These are phyloP conservation scores for Cephalopholis sonnerati DNA, from an alignment of 2,113 vertebrate species.

Conservation along the genomic window DNA sequence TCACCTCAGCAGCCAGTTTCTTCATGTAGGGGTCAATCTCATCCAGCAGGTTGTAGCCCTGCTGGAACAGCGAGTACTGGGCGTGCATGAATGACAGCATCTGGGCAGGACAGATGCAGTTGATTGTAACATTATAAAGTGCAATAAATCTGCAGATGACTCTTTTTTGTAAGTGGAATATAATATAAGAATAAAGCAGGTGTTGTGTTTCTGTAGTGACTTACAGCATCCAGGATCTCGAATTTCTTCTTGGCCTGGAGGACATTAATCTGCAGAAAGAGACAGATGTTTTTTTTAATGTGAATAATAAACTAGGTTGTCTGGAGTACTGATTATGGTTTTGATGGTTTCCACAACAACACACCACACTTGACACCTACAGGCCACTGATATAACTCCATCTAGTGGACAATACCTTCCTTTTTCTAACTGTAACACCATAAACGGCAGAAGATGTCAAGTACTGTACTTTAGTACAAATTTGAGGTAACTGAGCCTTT, in stretches of 20 bases:
- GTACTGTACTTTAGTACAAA: too few species aligned
- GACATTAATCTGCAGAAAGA: constrained; percentile 91
- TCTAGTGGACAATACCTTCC: constrained; percentile 39
- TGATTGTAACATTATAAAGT: not conserved
- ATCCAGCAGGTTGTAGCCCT: constrained; percentile 94
- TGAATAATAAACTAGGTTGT: not conserved
- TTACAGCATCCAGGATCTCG: constrained; percentile 96
- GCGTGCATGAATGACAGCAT: constrained; percentile 99
- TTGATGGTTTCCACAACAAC: not conserved
- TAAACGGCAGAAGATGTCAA: not conserved
- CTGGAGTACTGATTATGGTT: not conserved
- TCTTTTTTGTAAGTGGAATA: not conserved
- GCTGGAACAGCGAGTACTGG: constrained; percentile 96
- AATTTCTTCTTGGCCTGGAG: constrained; percentile 99
- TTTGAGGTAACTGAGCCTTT: not conserved
- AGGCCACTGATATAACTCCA: constrained; percentile 17
- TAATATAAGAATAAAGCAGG: not conserved
- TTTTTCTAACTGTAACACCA: not conserved
- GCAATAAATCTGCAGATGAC: not conserved
- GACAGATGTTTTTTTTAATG: not conserved
- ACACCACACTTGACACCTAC: not conserved
- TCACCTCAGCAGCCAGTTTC: constrained; percentile 95
- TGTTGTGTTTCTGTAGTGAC: constrained; percentile 39
- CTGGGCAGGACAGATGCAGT: constrained; percentile 74
- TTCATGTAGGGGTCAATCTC: constrained; percentile 97